A percentile compares a stretch with the other conserved stretches of the same genome.
Evolutionary conservation across 2,113 vertebrate species (phyloP).

Genomic region (Sceloporus undulatus): DNA sequence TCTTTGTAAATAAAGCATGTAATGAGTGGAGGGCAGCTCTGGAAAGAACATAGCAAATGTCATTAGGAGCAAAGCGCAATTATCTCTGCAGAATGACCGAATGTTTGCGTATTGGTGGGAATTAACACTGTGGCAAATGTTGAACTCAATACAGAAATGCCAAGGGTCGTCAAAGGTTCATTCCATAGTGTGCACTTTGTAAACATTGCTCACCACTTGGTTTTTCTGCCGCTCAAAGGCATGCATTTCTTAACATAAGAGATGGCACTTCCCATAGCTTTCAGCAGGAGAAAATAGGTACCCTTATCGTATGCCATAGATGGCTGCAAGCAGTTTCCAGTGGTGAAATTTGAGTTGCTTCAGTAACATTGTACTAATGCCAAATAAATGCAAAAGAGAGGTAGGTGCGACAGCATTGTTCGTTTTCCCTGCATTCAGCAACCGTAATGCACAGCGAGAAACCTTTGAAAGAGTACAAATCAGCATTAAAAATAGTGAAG

Average conservation of each 20-base stretch:
- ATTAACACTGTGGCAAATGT: constrained; percentile 13
- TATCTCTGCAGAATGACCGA: neutral
- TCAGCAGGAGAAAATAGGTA: neutral
- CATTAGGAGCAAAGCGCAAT: constrained; percentile 9
- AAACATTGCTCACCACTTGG: neutral
- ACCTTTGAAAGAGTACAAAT: neutral
- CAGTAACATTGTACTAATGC: neutral
- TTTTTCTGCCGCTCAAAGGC: neutral
- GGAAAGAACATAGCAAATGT: constrained; percentile 49
- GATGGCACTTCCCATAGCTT: neutral
- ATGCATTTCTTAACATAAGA: neutral
- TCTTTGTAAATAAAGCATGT: constrained; percentile 46
- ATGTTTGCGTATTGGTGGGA: neutral
- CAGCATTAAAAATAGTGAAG: neutral
- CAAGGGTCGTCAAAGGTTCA: constrained; percentile 46
- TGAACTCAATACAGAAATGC: constrained; percentile 34
- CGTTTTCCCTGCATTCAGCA: neutral
- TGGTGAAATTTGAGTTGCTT: neutral
- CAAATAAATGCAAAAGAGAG: neutral
- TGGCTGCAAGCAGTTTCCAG: neutral
- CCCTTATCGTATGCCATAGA: neutral
- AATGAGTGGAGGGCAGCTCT: neutral
- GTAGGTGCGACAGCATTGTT: neutral
- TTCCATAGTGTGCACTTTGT: constrained; percentile 1
- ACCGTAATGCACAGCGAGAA: neutral